Conservation (phyloP, 2,113 vertebrate species). For the Hemiscyllium ocellatum region DNA sequence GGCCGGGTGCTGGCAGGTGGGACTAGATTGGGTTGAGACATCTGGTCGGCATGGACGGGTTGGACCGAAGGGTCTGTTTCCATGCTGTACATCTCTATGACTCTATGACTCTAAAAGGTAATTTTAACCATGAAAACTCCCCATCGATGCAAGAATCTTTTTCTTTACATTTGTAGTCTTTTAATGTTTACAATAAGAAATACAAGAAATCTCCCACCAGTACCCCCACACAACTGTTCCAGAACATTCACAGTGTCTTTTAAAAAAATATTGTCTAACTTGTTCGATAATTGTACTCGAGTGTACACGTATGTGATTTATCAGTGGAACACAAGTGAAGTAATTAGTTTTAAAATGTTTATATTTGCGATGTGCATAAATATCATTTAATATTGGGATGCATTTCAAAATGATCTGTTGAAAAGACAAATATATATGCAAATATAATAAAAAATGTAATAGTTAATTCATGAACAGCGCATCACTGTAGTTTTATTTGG, state of each 20-base stretch:
- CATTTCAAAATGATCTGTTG: not conserved
- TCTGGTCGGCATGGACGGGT: no score
- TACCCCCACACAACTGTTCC: not conserved
- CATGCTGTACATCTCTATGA: no score
- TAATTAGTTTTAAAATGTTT: not conserved
- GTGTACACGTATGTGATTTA: not conserved
- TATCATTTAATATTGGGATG: not conserved
- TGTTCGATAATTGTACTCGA: no score
- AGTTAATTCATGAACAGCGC: not conserved
- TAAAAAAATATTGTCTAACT: not conserved
- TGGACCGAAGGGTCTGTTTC: no score
- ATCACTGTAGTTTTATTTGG: not conserved
- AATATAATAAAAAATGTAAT: not conserved
- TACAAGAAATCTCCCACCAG: conserved; percentile 6
- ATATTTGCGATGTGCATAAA: not conserved
- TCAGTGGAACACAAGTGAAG: not conserved
- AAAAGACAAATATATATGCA: not conserved
- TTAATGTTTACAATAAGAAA: conserved; percentile 5
- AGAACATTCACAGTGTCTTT: not conserved
- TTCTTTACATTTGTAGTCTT: not conserved
- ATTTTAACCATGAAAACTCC: not conserved
- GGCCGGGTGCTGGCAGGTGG: no score
- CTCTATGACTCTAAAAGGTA: not conserved
- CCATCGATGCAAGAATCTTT: not conserved
- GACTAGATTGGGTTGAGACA: no score